These are phyloP conservation scores for Corythornis vintsioides DNA, from an alignment of 2,113 vertebrate species.

Conservation along the genomic window DNA sequence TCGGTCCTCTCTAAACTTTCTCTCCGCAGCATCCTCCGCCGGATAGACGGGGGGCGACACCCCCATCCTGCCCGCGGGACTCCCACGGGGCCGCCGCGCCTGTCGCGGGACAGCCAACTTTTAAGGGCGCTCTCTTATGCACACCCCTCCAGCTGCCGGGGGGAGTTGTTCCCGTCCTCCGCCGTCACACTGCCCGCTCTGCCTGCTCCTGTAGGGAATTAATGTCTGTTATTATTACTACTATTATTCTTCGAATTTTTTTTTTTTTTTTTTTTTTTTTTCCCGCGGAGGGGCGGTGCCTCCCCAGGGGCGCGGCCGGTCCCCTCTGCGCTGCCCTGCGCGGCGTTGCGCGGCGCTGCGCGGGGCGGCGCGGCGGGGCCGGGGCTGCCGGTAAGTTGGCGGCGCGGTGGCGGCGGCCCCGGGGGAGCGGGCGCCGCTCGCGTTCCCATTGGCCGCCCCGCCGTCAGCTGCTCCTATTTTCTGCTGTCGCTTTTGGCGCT, in stretches of 20 bases:
- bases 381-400: slow-evolving; percentile 82
- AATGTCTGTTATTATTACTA: not conserved
- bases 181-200: not conserved
- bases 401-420: slow-evolving; percentile 82
- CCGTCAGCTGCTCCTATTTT: slow-evolving; percentile 92
- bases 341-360: not conserved
- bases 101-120: not conserved
- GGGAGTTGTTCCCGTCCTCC: not conserved
- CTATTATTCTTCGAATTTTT: not conserved
- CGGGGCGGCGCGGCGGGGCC: slow-evolving; percentile 24
- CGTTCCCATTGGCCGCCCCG: slow-evolving; percentile 86
- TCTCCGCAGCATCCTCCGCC: not conserved
- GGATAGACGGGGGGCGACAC: not conserved
- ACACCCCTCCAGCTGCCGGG: not conserved
- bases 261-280: not conserved
- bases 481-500: slow-evolving; percentile 89
- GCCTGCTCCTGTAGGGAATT: not conserved
- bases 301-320: not conserved
- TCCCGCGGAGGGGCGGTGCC: not conserved
- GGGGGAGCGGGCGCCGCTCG: slow-evolving; percentile 83
- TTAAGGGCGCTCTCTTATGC: not conserved
- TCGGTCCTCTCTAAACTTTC: slow-evolving; percentile 6
- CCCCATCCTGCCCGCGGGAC: not conserved
- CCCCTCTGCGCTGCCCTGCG: not conserved
- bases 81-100: not conserved